Conservation (phyloP, 1,140 invertebrate genomes). For the Eciton burchellii region DNA sequence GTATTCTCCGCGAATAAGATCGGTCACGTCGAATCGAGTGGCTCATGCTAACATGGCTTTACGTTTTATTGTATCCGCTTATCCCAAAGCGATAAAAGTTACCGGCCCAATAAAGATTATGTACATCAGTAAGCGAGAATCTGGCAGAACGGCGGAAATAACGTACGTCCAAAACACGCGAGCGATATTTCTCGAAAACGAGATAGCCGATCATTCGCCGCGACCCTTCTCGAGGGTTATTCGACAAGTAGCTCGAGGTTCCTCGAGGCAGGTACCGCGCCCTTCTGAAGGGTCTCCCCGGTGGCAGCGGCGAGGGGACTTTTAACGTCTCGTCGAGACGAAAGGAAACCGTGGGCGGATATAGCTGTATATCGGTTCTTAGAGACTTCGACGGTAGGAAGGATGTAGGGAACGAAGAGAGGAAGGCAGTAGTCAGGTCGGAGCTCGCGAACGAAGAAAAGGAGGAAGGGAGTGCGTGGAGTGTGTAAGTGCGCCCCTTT, state of each 20-base stretch:
- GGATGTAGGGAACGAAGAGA: background rate
- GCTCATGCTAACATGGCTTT: slow-evolving; percentile 2
- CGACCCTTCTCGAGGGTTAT: slow-evolving; percentile 67
- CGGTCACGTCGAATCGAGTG: background rate
- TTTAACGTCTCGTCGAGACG: slow-evolving; percentile 72
- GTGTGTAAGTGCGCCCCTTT: slow-evolving; percentile 71
- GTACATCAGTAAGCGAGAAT: slow-evolving; percentile 18
- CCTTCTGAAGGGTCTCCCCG: slow-evolving; percentile 51
- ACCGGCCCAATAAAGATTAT: slow-evolving; percentile 32
- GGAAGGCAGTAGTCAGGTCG: slow-evolving; percentile 11
- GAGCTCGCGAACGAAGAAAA: slow-evolving; percentile 39
- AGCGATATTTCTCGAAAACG: slow-evolving; percentile 32
- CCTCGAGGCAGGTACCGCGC: slow-evolving; percentile 41
- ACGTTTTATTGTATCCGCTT: background rate
- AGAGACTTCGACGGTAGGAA: slow-evolving; percentile 48
- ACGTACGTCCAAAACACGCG: slow-evolving; percentile 54
- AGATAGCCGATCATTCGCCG: slow-evolving; percentile 57
- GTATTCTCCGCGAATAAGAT: background rate
- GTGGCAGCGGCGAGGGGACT: slow-evolving; percentile 55
- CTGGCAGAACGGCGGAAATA: background rate
- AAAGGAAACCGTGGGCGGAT: slow-evolving; percentile 66
- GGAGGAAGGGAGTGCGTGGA: slow-evolving; percentile 47
- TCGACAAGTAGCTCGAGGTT: slow-evolving; percentile 63
- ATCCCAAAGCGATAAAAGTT: slow-evolving; percentile 1
- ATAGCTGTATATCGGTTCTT: slow-evolving; percentile 65